A percentile compares a stretch with the other conserved stretches of the same genome.
Evolutionary conservation across 2,113 vertebrate species (phyloP).

Genomic region (Petrocephalus zakoni): DNA sequence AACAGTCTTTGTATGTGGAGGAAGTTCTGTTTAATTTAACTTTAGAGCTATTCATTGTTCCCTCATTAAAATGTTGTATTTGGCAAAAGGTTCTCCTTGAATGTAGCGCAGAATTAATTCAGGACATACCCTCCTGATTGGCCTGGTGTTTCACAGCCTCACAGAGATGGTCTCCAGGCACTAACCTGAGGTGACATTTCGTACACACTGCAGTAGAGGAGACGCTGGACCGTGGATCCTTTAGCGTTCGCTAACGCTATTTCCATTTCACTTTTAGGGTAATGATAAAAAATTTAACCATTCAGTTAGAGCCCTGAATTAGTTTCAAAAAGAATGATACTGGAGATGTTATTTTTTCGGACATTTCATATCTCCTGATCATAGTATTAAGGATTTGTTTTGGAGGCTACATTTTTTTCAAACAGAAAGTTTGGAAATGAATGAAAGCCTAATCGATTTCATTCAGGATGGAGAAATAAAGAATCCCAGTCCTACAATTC

Average conservation of each 20-base stretch:
- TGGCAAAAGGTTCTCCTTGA: not conserved
- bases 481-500: not conserved
- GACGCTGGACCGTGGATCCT: not conserved
- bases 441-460: not conserved
- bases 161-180: not conserved
- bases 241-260: not conserved
- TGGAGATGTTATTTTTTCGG: not conserved
- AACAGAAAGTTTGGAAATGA: not conserved
- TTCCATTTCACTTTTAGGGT: not conserved
- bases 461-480: not conserved
- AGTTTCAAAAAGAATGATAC: not conserved
- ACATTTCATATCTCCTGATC: not conserved
- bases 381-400: not conserved
- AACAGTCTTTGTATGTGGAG: not conserved
- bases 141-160: not conserved
- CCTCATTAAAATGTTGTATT: constrained; percentile 11
- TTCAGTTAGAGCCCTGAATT: not conserved
- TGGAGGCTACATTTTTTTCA: not conserved
- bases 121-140: not conserved
- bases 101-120: constrained; percentile 1
- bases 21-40: constrained; percentile 6
- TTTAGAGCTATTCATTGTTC: not conserved
- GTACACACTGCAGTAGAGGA: not conserved
- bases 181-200: not conserved
- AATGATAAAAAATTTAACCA: not conserved